Conservation (phyloP, 2,797 vertebrate genomes). For the Netta rufina region DNA sequence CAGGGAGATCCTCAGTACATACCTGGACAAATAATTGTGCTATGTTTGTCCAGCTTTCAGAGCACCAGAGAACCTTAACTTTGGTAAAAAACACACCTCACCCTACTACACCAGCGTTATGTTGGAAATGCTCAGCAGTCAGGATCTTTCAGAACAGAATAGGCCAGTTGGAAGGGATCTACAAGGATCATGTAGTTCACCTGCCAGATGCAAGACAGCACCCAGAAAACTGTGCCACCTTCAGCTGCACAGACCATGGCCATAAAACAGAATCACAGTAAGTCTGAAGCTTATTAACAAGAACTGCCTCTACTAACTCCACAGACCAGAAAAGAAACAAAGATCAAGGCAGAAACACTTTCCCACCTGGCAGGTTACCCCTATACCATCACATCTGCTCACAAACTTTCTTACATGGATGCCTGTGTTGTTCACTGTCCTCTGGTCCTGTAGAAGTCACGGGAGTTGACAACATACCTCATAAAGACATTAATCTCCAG, state of each 20-base stretch:
- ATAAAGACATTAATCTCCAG: neutral
- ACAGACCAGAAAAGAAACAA: neutral
- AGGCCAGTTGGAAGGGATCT: neutral
- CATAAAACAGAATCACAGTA: neutral
- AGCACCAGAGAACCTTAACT: neutral
- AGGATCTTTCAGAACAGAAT: neutral
- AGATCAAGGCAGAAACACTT: neutral
- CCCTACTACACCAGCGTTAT: neutral
- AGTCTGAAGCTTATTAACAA: neutral
- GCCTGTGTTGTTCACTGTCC: neutral
- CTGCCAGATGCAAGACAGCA: neutral
- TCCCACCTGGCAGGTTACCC: neutral
- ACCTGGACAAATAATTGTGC: neutral
- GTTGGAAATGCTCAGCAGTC: neutral
- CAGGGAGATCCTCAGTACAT: neutral
- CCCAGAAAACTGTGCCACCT: neutral
- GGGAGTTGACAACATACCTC: neutral
- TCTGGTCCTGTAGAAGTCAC: neutral
- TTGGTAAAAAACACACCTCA: neutral
- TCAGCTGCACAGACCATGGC: rapidly evolving
- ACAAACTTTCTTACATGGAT: neutral
- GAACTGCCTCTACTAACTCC: neutral
- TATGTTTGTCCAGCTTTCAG: neutral
- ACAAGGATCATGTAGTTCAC: neutral
- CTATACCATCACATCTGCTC: neutral